These are phyloP conservation scores for Himalopsyche kuldschensis DNA, from an alignment of 2,888 invertebrate genomes.

Conservation along the genomic window DNA sequence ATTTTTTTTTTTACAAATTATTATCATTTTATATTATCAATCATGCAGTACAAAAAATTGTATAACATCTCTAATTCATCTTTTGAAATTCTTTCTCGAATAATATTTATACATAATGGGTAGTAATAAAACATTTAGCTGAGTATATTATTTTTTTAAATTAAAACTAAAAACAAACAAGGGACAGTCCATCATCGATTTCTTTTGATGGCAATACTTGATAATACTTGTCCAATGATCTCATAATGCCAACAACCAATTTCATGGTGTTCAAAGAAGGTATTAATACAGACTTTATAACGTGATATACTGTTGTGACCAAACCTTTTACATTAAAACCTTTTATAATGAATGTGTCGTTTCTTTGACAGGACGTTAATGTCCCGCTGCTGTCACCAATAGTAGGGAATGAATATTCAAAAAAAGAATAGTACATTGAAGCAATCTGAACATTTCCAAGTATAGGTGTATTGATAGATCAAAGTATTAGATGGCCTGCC, in stretches of 20 bases:
- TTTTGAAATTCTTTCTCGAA: slow-evolving; percentile 9
- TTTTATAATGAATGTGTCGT: no score
- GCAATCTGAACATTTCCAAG: neutral
- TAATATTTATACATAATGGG: slow-evolving; percentile 9
- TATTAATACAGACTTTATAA: no score
- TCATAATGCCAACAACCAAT: no score
- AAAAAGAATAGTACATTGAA: neutral
- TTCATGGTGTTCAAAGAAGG: no score
- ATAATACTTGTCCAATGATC: neutral
- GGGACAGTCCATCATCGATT: neutral
- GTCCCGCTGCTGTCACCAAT: no score
- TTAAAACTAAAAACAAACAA: neutral
- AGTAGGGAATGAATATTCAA: no score
- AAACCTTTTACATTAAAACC: no score
- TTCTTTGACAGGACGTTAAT: no score
- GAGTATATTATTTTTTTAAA: neutral
- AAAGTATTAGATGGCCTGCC: neutral
- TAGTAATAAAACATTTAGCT: slow-evolving; percentile 9
- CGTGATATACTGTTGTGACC: no score
- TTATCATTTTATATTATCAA: slow-evolving; percentile 13
- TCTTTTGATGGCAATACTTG: neutral
- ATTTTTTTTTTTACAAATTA: neutral
- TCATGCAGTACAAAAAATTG: slow-evolving; percentile 34
- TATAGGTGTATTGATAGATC: neutral
- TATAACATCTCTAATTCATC: slow-evolving; percentile 24